Percentiles rank a stretch among this genome's conserved stretches.
These are phyloP conservation scores for Xylophagus ater DNA, from an alignment of 2,888 invertebrate genomes.

Conservation along the genomic window DNA sequence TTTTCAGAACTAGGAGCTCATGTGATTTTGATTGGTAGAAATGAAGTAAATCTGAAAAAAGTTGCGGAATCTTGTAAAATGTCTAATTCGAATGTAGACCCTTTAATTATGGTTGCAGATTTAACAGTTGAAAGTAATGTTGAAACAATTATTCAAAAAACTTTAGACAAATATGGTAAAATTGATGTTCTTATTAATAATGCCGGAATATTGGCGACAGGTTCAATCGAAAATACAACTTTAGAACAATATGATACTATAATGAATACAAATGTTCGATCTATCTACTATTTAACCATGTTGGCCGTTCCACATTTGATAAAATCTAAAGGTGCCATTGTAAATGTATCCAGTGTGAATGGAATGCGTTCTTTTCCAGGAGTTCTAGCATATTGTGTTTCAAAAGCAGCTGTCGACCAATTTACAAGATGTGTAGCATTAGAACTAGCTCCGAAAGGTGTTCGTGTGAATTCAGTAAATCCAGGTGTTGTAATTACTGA, in stretches of 20 bases:
- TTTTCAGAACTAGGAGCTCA: too few species aligned
- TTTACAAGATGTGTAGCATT: conserved; percentile 80
- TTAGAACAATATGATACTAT: conserved; percentile 70
- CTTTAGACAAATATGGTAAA: conserved; percentile 51
- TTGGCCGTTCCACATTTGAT: conserved; percentile 67
- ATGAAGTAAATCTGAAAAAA: conserved; percentile 48
- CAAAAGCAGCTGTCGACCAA: conserved; percentile 83
- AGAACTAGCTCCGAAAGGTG: conserved; percentile 59
- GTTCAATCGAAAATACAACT: conserved; percentile 67
- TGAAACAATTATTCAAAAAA: conserved; percentile 51
- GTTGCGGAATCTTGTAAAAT: conserved; percentile 46
- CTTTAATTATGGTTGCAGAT: conserved; percentile 48
- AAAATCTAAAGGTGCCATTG: conserved; percentile 63
- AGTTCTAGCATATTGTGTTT: conserved; percentile 75
- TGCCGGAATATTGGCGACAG: conserved; percentile 64
- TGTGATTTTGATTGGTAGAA: conserved; percentile 54
- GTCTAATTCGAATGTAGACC: conserved; percentile 40
- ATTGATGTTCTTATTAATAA: conserved; percentile 68
- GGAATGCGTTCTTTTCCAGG: conserved; percentile 75
- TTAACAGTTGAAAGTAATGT: conserved; percentile 54
- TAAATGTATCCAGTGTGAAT: conserved; percentile 82
- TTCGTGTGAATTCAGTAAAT: conserved; percentile 76
- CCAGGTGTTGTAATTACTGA: conserved; percentile 80
- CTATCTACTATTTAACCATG: conserved; percentile 61
- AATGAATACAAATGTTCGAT: conserved; percentile 72